Base-by-base conservation (phyloP, 2,888 invertebrate species). In the Mayetiola destructor region DNA sequence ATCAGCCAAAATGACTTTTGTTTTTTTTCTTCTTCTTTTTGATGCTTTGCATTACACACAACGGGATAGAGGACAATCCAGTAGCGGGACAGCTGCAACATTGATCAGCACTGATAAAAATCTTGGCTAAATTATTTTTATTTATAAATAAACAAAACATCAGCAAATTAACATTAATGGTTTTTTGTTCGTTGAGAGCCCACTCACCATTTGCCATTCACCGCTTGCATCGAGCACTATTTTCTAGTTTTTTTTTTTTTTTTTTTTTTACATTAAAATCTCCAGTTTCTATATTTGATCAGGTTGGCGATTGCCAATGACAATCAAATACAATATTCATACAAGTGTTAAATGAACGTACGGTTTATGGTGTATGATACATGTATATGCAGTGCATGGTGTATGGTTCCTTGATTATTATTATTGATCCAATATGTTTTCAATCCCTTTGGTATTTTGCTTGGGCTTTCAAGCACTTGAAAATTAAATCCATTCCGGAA, bases 281-380 rank as follows among this genome's bases (percentile, higher is more conserved):
- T 4, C 9, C 4, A 37, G 37, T n/a, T 37, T n/a, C 10, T 37
- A 37, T 48, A 48, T 48, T 48, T 48, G 48, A 48, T 48, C 48
- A 48, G 48, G 48, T 48, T 48, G 48, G n/a, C 16, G 23, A 42
- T 23, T 48, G 48, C 29, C 4, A n/a, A 9, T 12, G 32, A 32
- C n/a, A 42, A 23, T 21, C 2, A 42, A 14, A 48, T 27, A 16
- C n/a, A 16, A 27, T 48, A 16, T 39, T 18, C 36, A 14, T 42
- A 23, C 42, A 42, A 42, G 42, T 42, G 42, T 42, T 42, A 42
- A 42, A 42, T n/a, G 42, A 12, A 42, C 42, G 42, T 9, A 23
- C 23, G 42, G n/a, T n/a, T n/a, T n/a, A n/a, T n/a, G n/a, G n/a
- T n/a, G n/a, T n/a, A n/a, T n/a, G n/a, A n/a, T n/a, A n/a, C n/a